A percentile compares a stretch with the other conserved stretches of the same genome.
Conservation (phyloP, 2,113 vertebrate species). For the Mystacornis crossleyi region DNA sequence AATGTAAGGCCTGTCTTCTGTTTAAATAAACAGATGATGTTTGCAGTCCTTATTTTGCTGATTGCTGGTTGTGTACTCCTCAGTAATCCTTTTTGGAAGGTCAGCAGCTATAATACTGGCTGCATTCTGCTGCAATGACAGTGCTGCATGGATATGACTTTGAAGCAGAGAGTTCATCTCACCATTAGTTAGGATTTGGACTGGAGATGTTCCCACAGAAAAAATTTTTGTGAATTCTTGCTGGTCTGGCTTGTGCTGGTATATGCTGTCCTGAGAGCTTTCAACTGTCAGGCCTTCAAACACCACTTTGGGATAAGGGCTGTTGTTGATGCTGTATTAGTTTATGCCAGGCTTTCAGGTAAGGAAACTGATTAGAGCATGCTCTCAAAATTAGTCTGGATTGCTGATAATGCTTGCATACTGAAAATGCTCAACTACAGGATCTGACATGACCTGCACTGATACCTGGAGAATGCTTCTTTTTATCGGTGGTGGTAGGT, state of each 20-base stretch:
- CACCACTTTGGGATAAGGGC: neutral
- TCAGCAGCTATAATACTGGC: accelerated
- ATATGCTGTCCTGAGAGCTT: neutral
- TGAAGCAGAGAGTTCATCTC: neutral
- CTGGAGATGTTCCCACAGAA: neutral
- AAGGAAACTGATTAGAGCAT: neutral
- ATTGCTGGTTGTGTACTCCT: neutral
- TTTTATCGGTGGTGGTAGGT: neutral
- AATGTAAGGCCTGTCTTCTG: neutral
- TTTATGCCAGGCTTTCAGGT: neutral
- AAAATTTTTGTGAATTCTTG: neutral
- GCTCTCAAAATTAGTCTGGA: neutral
- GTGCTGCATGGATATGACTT: neutral
- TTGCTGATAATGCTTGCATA: neutral
- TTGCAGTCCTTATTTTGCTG: neutral
- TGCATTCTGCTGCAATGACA: neutral
- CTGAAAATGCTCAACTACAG: neutral
- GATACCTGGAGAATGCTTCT: neutral
- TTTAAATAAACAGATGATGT: neutral
- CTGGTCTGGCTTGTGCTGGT: neutral
- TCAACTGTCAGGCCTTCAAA: neutral
- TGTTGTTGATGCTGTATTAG: neutral
- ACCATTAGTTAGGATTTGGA: neutral
- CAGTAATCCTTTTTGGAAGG: neutral
- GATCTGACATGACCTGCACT: neutral